Percentiles rank a stretch among this genome's conserved stretches.
These are phyloP conservation scores for Suncus etruscus DNA, from an alignment of 2,113 vertebrate genomes.

Conservation along the genomic window DNA sequence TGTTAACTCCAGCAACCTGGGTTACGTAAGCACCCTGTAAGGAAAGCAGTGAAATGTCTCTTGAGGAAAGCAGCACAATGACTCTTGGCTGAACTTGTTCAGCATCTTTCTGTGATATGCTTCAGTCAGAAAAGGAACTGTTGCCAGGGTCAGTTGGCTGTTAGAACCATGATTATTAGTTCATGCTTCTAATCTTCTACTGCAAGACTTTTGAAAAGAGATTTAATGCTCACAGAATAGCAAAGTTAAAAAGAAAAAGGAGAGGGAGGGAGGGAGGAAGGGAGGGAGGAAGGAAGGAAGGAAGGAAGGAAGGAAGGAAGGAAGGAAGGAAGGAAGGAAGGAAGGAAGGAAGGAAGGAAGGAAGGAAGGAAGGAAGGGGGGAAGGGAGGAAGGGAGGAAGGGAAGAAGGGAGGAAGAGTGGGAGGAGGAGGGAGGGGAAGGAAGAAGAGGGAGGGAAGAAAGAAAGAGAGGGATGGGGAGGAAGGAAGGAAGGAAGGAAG, in stretches of 20 bases:
- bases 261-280: neutral
- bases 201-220: neutral
- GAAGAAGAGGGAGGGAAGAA: too few species aligned
- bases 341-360: too few species aligned
- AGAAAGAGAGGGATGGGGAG: too few species aligned
- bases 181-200: constrained; percentile 74
- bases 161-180: constrained; percentile 65
- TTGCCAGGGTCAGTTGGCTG: constrained; percentile 68
- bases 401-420: too few species aligned
- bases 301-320: too few species aligned
- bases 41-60: constrained; percentile 65
- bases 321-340: too few species aligned
- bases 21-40: constrained; percentile 26
- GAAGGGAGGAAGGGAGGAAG: too few species aligned
- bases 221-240: constrained; percentile 49
- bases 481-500: too few species aligned
- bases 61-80: constrained; percentile 30
- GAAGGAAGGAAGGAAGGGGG: too few species aligned
- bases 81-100: constrained; percentile 76
- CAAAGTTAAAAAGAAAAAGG: constrained; percentile 47
- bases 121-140: constrained; percentile 48
- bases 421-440: too few species aligned
- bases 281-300: too few species aligned
- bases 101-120: constrained; percentile 66
- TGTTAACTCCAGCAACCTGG: neutral